phyloP scores from a whole-genome alignment of 2,113 vertebrate species.

The Thalassarche chlororhynchos region DNA sequence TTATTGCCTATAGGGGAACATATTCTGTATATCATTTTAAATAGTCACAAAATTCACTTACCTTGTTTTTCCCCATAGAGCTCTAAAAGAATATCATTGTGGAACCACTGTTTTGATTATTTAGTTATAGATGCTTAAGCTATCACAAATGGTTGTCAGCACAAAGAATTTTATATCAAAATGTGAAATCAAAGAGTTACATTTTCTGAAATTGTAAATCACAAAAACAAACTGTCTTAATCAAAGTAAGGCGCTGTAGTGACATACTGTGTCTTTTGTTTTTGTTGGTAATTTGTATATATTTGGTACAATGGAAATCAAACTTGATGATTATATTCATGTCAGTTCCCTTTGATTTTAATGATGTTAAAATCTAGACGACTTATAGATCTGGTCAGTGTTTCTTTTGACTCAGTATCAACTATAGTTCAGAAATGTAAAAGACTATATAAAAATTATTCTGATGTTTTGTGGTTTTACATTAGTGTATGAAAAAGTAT shows the following conservation, averaged over 20 bases:
- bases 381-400: neutral
- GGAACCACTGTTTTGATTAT: conserved; percentile 16
- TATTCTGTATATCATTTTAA: conserved; percentile 84
- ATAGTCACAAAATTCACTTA: conserved; percentile 67
- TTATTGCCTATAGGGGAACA: conserved; percentile 80
- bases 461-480: neutral
- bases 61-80: conserved; percentile 12
- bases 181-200: neutral
- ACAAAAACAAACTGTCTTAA: neutral
- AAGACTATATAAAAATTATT: neutral
- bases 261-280: neutral
- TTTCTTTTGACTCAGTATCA: neutral
- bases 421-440: neutral
- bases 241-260: neutral
- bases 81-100: neutral
- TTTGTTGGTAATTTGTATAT: neutral
- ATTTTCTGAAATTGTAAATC: conserved; percentile 5
- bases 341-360: neutral
- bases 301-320: neutral
- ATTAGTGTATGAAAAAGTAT: neutral
- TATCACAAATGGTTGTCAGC: conserved; percentile 3
- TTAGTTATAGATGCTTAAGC: neutral
- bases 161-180: neutral
- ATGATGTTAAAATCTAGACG: neutral
- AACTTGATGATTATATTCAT: neutral